Base-by-base conservation (phyloP, 2,888 invertebrate species). In the Germaria angustata region DNA sequence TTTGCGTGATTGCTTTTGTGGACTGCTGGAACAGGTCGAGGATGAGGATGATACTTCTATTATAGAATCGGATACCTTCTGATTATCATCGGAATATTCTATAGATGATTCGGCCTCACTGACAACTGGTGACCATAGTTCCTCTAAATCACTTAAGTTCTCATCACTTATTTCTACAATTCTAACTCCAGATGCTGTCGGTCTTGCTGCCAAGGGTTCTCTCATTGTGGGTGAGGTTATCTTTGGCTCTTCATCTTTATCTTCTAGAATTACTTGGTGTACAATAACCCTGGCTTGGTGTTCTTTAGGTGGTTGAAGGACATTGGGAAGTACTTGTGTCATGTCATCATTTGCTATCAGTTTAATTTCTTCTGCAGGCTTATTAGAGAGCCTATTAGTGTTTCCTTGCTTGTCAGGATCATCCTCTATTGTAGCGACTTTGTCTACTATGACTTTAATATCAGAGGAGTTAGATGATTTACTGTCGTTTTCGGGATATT, bases 91-190 rank as follows among this genome's bases (percentile, higher is more conserved):
- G 53, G 87, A 87, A 22, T 87, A 84, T 77, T 88, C 87, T 63
- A 87, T 84, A 22, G 93, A 93, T 87, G 95, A 95, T 51, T 93
- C 93, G 24, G 93, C 93, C 89, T 95, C 95, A 44, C 93, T 92
- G 13, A 95, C 92, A 28, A 94, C 88, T 11, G 93, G 92, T 86
- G 92, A 92, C 86, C 91, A 92, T 73, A 82, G 34, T 61, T 93
- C 92, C 71, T 92, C 87, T 13, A 87, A 87, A 68, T 91, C 89
- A 46, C 92, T 88, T 3, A 89, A 90, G 32, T 89, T 90, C 49
- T 86, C 88, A 65, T 91, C 91, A 78, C 90, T 90, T 32, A 90
- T 85, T 73, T 91, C 92, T 66, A 91, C 90, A 28, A 91, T 91
- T 63, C 88, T 88, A 24, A 88, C 69, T 34, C 5, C 88, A 86